Conservation (phyloP, 2,797 vertebrate genomes). For the Melanotaenia trifasciata region DNA sequence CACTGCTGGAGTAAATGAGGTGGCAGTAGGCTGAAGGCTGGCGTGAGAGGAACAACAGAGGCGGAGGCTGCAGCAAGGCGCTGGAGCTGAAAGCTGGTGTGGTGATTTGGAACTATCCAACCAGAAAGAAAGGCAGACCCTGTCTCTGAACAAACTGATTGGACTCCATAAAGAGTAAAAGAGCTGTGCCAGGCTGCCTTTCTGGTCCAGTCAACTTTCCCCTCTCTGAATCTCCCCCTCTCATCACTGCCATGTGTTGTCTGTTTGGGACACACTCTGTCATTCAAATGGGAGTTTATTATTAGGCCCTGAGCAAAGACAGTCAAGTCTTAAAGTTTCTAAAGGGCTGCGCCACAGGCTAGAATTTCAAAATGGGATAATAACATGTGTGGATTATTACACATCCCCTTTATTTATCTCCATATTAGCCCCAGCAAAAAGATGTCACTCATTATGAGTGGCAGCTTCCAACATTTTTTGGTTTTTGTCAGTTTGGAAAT, state of each 20-base stretch:
- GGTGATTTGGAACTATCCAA: constrained; percentile 48
- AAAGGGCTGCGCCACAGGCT: constrained; percentile 71
- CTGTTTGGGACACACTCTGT: constrained; percentile 78
- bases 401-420: constrained; percentile 79
- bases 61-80: constrained; percentile 35
- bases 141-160: constrained; percentile 46
- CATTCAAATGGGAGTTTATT: constrained; percentile 81
- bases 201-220: constrained; percentile 49
- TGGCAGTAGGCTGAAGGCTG: constrained; percentile 51
- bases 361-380: constrained; percentile 83
- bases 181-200: constrained; percentile 50
- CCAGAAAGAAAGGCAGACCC: constrained; percentile 17
- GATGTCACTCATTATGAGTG: constrained; percentile 75
- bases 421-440: constrained; percentile 64
- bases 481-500: constrained; percentile 44
- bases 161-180: constrained; percentile 72
- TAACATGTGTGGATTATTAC: constrained; percentile 77
- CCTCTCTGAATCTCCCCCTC: constrained; percentile 42
- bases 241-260: constrained; percentile 79
- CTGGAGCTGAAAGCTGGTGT: constrained; percentile 32
- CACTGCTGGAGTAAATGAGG: constrained; percentile 60
- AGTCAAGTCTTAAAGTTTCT: constrained; percentile 82
- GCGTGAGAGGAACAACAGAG: constrained; percentile 43
- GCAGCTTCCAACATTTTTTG: constrained; percentile 46
- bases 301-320: constrained; percentile 83